Evolutionary conservation across 2,113 vertebrate genomes (phyloP).

Genomic region (Paracanthobrama guichenoti): DNA sequence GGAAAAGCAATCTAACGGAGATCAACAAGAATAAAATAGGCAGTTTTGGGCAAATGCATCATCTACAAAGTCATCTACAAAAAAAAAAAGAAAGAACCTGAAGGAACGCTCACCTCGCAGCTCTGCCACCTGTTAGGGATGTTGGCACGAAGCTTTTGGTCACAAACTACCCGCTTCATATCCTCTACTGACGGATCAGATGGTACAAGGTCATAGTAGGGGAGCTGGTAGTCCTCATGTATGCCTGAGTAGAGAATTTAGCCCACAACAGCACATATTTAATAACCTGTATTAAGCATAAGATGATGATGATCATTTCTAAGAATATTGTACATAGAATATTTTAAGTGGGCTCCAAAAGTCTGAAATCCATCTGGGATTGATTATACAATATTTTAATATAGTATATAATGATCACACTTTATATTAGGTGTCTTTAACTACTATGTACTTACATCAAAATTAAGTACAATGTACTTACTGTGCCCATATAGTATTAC

Average conservation of each 20-base stretch:
- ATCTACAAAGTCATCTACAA: background rate
- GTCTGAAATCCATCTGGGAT: background rate
- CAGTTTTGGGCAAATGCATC: background rate
- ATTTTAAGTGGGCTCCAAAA: background rate
- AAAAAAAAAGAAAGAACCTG: background rate
- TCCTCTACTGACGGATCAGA: conserved; percentile 89
- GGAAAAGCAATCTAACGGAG: background rate
- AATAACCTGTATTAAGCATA: background rate
- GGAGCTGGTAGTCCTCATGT: conserved; percentile 88
- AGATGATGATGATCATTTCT: background rate
- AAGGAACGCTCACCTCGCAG: conserved; percentile 78
- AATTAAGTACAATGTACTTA: no score
- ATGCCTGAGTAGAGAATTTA: conserved; percentile 72
- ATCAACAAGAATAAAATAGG: background rate
- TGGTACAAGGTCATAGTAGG: conserved; percentile 87
- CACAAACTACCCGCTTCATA: conserved; percentile 89
- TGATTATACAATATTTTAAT: background rate
- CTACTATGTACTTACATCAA: no score
- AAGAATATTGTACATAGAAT: background rate
- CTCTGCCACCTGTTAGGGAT: conserved; percentile 91
- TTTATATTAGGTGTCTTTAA: no score
- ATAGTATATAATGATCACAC: background rate
- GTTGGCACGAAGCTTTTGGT: conserved; percentile 87
- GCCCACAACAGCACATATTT: background rate
- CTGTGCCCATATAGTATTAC: no score